Base-by-base conservation (phyloP, 2,888 invertebrate genomes). In the Lycaena phlaeas region DNA sequence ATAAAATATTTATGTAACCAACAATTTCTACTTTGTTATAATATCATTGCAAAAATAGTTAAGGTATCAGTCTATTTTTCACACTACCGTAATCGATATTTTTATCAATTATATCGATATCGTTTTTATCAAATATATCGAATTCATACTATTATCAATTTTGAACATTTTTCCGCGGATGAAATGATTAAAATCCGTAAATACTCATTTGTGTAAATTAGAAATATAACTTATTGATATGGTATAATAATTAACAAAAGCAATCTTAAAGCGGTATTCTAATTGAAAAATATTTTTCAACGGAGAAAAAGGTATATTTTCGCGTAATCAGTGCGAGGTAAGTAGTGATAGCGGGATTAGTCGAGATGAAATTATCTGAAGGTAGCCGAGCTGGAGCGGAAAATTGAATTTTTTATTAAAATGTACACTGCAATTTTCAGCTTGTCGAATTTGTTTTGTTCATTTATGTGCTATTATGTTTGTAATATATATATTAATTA, bases 271-370 rank as follows among this genome's bases (percentile, higher is more conserved):
- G 18, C 11, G 9, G 18, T 18, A 22, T 43, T 26, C 27, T 43
- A 48, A 50, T 50, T 50, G 44, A 38, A 46, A 49, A 49, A 51
- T 43, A 46, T 46, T 48, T 36, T 22, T 48, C 41, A 42, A 34
- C 41, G 40, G 40, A 27, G 40, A 42, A 48, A 48, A 43, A 44
- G 14, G 36, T 26, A 41, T 46, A 46, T 48, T 46, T 43, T 37
- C 30, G 36, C 41, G 48, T 52, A 52, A 52, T 52, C 51, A 52
- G 52, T 40, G 44, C 44, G 41, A 48, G 49, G 51, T 49, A 45
- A 48, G 44, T 48, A 40, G 45, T 52, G 45, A 50, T 50, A 49
- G 46, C 46, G 29, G 44, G 47, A 50, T 52, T 47, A 50, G 49
- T 47, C 36, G 41, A 45, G 45, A 52, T 50, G 40, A 44, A 53